Evolutionary conservation across 2,797 vertebrate genomes (phyloP), one percentile per base, ranked within the genome.

Genomic region (Tinamus major): DNA sequence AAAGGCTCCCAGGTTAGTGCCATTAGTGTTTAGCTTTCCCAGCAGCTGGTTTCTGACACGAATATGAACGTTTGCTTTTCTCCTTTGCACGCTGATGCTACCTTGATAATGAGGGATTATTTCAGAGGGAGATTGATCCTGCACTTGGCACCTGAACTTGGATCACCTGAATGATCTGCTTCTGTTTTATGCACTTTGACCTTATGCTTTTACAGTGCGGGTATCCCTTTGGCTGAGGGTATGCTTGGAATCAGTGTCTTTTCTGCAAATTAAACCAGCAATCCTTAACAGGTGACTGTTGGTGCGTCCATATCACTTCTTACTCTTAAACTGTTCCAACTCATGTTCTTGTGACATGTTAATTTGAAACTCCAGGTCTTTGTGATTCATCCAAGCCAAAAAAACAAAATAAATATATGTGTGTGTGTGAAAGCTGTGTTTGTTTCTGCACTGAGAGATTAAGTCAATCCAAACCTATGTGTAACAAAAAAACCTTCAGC

Each of bases 401-500:
- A 78, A 78, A 49, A 90, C 14, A 48, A 48, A 21, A 46, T 41
- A 41, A 10, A 10, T 14, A 41, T 41, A 41, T 37, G 14, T 42
- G 14, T 42, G 41, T 42, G 42, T 85, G 37, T 68, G 77, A 27
- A 23, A 51, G 63, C 63, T 51, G 20, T 89, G 76, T 78, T 89
- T 72, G 42, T 92, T 91, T 93, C 44, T 70, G 4, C 83, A 77
- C 55, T 49, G 62, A 44, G 89, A 77, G 46, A 24, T 83, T 92
- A 90, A 72, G 77, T 89, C 91, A 67, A 72, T 65, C 80, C 83
- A 82, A 79, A 80, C 35, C 23, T 26, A 2, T 53, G 13, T 13
- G 3, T 44, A 48, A 27, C 33, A n/a, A 51, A 35, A 46, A 35
- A 48, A 7, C 37, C 9, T 69, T 41, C 33, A 53, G 23, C 69